Evolutionary conservation across 2,113 vertebrate genomes (phyloP).

Genomic region (Numenius arquata): DNA sequence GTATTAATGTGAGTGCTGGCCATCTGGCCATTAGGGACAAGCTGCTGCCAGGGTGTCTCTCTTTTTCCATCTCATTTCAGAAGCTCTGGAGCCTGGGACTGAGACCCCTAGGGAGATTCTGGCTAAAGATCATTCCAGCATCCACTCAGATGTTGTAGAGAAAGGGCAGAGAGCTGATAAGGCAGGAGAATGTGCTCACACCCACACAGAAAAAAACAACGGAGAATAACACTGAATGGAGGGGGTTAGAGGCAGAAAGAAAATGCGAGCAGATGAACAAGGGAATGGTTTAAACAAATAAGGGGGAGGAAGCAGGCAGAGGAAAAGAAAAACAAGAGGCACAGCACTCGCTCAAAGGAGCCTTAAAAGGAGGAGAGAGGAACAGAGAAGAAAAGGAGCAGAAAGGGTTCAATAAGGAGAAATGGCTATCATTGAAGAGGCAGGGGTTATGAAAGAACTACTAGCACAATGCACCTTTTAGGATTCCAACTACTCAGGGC

Average conservation of each 20-base stretch:
- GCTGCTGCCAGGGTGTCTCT: constrained; percentile 70
- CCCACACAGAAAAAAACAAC: constrained; percentile 1
- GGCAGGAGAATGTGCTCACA: constrained; percentile 33
- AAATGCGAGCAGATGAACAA: background rate
- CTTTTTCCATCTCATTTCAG: constrained; percentile 68
- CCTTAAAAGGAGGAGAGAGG: constrained; percentile 17
- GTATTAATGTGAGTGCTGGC: constrained; percentile 67
- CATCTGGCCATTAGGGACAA: constrained; percentile 72
- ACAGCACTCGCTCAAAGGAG: background rate
- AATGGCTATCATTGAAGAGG: constrained; percentile 35
- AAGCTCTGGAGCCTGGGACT: constrained; percentile 68
- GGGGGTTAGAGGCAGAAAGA: background rate
- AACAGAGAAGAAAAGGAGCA: constrained; percentile 42
- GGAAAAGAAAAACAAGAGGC: constrained; percentile 41
- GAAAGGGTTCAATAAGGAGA: constrained; percentile 31
- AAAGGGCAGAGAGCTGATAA: constrained; percentile 34
- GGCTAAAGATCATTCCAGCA: constrained; percentile 58
- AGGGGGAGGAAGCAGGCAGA: constrained; percentile 30
- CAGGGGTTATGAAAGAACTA: constrained; percentile 21
- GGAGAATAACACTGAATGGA: background rate
- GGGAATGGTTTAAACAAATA: constrained; percentile 32
- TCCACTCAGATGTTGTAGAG: constrained; percentile 44
- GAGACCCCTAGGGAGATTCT: constrained; percentile 62
- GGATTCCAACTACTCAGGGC: constrained; percentile 25
- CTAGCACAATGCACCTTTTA: constrained; percentile 30